These are phyloP conservation scores for Drosophila lacteicornis DNA, from an alignment of 1,140 invertebrate species.

Conservation along the genomic window DNA sequence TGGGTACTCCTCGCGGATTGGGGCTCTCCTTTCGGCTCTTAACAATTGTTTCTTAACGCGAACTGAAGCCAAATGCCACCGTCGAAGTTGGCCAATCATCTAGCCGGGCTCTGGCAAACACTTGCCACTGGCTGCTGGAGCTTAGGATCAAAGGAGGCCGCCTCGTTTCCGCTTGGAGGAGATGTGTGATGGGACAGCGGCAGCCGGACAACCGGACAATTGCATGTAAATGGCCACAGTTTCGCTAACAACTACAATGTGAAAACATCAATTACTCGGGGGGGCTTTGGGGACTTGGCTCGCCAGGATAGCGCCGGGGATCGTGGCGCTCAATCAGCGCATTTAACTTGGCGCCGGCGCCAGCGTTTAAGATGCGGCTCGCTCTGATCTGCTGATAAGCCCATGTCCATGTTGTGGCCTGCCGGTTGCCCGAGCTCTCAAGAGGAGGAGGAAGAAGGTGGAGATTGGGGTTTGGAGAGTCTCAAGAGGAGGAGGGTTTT, in stretches of 20 bases:
- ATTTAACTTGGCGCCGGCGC: constrained; percentile 80
- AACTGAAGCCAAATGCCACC: constrained; percentile 79
- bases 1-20: constrained; percentile 51
- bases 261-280: constrained; percentile 79
- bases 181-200: constrained; percentile 64
- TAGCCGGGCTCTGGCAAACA: constrained; percentile 34
- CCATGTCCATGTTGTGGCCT: constrained; percentile 62
- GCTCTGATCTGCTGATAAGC: constrained; percentile 84
- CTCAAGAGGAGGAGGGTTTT: neutral
- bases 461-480: neutral
- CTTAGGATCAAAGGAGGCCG: constrained; percentile 59
- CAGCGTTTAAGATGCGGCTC: constrained; percentile 84
- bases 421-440: constrained; percentile 29
- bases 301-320: constrained; percentile 46
- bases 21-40: constrained; percentile 41
- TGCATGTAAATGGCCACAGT: constrained; percentile 76
- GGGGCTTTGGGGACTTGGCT: constrained; percentile 15
- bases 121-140: constrained; percentile 38
- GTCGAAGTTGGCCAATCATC: constrained; percentile 67
- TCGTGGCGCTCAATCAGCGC: constrained; percentile 79
- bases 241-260: constrained; percentile 80
- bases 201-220: constrained; percentile 43
- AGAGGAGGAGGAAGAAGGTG: neutral
- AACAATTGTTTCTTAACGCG: constrained; percentile 82
- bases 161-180: constrained; percentile 62